Base-by-base conservation (phyloP, 2,113 vertebrate species). In the Tapirus terrestris region DNA sequence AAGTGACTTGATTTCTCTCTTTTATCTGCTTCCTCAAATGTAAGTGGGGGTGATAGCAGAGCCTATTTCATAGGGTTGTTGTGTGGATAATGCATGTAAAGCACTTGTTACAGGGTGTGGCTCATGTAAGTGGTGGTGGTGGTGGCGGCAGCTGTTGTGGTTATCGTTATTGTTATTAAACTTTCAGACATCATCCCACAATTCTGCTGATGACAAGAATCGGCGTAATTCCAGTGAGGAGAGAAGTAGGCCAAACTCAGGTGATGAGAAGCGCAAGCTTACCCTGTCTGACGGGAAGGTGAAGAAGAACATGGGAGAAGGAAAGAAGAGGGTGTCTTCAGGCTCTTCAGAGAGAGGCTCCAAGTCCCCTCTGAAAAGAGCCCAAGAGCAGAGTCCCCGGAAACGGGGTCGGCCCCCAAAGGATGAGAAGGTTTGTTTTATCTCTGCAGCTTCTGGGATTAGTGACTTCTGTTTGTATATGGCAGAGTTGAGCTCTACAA, bases 351-450 rank as follows among this genome's bases (percentile, higher is more conserved):
- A 99, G 96, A 98, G 99, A 98, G 98, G 98, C 97, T 98, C 99
- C 98, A 99, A 98, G 89, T 98, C 98, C 94, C 98, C 99, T 86
- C 98, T 99, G 97, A 99, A 99, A 98, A 99, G 99, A 98, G 95
- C 98, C 60, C 99, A 99, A 91, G 99, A 99, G 95, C 99, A 99
- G 93, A 99, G 99, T 97, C 99, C 99, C 96, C 99, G 99, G 96
- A 99, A 99, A 97, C 99, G 99, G 90, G 99, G 99, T 97, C 99
- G 99, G 27, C 99, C 99, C 61, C 99, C 99, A 92, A 99, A 99
- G 98, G 99, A 99, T 45, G 99, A 99, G 98, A 99, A 99, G 99
- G 99, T 99, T 98, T 98, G 99, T 99, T 97, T 91, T 98, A 48
- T 31, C 25, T 97, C 94, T 97, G 94, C 97, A 97, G 98, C 97